Percentiles rank a stretch among this genome's conserved stretches.
Conservation (phyloP, 2,888 invertebrate species). For the Melinaea menophilus region DNA sequence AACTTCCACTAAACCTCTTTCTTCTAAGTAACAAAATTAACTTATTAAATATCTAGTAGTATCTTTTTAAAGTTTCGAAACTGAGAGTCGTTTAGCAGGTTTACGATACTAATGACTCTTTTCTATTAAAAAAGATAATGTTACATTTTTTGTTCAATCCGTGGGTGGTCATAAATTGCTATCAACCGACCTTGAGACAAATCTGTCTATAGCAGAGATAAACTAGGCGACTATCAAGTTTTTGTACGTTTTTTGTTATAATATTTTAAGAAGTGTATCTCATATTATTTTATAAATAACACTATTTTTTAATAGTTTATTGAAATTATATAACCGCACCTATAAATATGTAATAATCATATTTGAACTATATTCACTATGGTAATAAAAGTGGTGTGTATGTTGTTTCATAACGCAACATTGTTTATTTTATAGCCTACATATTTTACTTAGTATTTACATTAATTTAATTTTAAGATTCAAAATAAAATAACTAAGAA, state of each 20-base stretch:
- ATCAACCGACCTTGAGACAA: slow-evolving; percentile 34
- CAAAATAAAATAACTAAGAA: no score
- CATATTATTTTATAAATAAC: no score
- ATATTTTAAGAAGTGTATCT: neutral
- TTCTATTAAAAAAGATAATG: slow-evolving; percentile 31
- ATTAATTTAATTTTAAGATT: no score
- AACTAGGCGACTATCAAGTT: neutral
- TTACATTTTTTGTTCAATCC: slow-evolving; percentile 30
- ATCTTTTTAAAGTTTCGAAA: neutral
- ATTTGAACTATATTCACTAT: no score
- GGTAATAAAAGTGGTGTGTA: no score
- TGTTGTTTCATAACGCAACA: no score
- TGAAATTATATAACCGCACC: no score
- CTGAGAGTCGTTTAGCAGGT: slow-evolving; percentile 13
- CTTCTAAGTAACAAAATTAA: slow-evolving; percentile 1
- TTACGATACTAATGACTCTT: slow-evolving; percentile 34
- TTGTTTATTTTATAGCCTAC: no score
- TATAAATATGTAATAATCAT: no score
- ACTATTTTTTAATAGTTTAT: no score
- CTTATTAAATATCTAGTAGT: neutral
- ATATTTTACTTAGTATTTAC: no score
- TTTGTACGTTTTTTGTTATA: neutral
- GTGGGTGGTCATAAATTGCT: slow-evolving; percentile 62
- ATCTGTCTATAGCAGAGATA: slow-evolving; percentile 4
- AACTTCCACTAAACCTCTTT: neutral